Percentiles rank a stretch among this genome's conserved stretches.
phyloP scores from a whole-genome alignment of 2,113 vertebrate species.

The Falco punctatus region DNA sequence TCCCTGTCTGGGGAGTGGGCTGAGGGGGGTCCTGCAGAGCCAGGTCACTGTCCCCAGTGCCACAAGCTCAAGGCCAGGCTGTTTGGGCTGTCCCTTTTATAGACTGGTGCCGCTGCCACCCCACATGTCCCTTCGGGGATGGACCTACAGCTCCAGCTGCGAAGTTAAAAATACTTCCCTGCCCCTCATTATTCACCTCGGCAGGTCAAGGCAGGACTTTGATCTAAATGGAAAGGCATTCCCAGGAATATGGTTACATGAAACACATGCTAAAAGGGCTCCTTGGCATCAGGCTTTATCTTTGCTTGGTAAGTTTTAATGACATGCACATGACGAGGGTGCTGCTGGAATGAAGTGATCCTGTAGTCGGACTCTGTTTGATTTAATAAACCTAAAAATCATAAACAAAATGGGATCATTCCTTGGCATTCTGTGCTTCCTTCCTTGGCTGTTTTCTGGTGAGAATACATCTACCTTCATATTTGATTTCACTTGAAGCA shows the following conservation, averaged over 20 bases:
- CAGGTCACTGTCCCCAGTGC: background rate
- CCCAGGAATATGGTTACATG: constrained; percentile 13
- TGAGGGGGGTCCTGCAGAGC: background rate
- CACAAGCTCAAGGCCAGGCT: background rate
- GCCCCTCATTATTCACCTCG: background rate
- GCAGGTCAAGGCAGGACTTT: constrained; percentile 25
- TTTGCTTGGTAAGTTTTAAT: background rate
- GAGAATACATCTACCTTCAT: background rate
- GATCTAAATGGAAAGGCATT: constrained; percentile 46
- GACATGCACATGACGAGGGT: background rate
- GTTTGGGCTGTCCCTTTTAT: background rate
- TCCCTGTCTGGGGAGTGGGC: background rate
- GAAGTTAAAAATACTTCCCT: constrained; percentile 39
- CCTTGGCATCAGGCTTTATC: background rate
- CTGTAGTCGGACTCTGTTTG: background rate
- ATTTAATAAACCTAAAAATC: background rate
- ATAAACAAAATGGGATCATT: background rate
- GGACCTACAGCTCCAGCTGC: background rate
- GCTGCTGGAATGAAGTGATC: background rate
- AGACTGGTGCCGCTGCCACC: background rate
- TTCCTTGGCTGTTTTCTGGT: background rate
- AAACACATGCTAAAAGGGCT: constrained; percentile 1
- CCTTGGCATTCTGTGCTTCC: background rate
- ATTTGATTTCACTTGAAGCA: background rate
- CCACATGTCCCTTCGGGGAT: background rate